Evolutionary conservation across 64 coral and sea anemone genomes (phyloP).

Genomic region (Stichodactyla helianthus): DNA sequence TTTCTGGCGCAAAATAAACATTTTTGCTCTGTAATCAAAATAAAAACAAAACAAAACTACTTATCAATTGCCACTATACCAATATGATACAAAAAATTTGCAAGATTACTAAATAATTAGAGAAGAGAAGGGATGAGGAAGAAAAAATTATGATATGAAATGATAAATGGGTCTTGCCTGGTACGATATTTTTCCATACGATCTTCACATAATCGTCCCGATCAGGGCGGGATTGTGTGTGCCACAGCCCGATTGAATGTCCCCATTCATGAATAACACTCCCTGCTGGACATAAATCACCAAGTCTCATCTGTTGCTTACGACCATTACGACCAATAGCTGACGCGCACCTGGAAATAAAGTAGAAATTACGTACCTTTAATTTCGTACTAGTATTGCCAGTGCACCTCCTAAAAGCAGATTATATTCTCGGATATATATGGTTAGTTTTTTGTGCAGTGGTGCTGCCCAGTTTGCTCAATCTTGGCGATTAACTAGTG

Average conservation of each 20-base stretch:
- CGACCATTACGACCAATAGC: constrained; percentile 77
- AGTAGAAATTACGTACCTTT: no score
- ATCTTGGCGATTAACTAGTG: no score
- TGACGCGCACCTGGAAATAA: constrained; percentile 61
- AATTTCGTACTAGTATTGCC: no score
- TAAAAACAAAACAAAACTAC: not conserved
- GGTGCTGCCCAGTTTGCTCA: no score
- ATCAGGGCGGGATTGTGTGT: constrained; percentile 81
- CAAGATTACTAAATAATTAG: no score
- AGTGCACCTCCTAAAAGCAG: no score
- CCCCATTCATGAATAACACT: constrained; percentile 91
- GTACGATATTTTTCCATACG: constrained; percentile 80
- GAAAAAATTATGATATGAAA: no score
- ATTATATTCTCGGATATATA: no score
- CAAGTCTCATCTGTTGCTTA: constrained; percentile 74
- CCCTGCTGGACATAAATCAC: constrained; percentile 72
- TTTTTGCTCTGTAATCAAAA: not conserved
- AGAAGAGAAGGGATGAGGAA: no score
- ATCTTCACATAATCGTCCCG: constrained; percentile 77
- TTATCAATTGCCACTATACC: not conserved
- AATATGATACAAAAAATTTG: no score
- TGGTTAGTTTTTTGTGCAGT: no score
- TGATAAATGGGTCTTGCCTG: constrained; percentile 19
- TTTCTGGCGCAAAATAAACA: no score
- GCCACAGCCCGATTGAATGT: constrained; percentile 76